Percentiles rank a stretch among this genome's conserved stretches.
Conservation (phyloP, 1,140 invertebrate species). For the Drosophila elegans region DNA sequence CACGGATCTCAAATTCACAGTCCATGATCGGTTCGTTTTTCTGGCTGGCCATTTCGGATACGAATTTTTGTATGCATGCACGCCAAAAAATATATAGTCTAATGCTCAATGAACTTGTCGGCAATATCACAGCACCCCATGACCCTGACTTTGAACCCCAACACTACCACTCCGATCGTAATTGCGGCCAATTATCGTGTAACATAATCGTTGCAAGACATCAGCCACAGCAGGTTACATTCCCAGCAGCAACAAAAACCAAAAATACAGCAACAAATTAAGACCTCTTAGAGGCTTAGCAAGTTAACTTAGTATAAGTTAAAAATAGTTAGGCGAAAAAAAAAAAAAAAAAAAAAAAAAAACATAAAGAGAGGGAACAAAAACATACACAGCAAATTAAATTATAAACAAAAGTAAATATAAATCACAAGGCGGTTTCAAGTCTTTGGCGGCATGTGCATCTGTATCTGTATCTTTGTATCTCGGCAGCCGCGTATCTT, state of each 20-base stretch:
- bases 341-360: background rate
- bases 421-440: slow-evolving; percentile 61
- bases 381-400: slow-evolving; percentile 16
- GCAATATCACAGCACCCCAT: slow-evolving; percentile 7
- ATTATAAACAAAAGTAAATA: slow-evolving; percentile 40
- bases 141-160: slow-evolving; percentile 39
- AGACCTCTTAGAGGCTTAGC: slow-evolving; percentile 10
- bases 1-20: slow-evolving; percentile 59
- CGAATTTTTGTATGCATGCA: no score
- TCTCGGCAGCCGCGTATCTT: slow-evolving; percentile 8
- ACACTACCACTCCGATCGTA: background rate
- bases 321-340: background rate
- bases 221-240: slow-evolving; percentile 23
- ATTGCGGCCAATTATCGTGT: slow-evolving; percentile 34
- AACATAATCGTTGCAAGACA: slow-evolving; percentile 20
- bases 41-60: background rate
- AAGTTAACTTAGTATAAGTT: background rate
- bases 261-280: background rate
- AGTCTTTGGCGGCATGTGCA: slow-evolving; percentile 40
- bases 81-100: slow-evolving; percentile 1
- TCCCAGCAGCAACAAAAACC: slow-evolving; percentile 10
- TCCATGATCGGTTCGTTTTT: slow-evolving; percentile 13
- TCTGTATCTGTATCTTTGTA: slow-evolving; percentile 16
- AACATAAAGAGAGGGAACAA: background rate
- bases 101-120: slow-evolving; percentile 2